phyloP scores from a whole-genome alignment of 2,113 vertebrate species.

The Felis chaus region DNA sequence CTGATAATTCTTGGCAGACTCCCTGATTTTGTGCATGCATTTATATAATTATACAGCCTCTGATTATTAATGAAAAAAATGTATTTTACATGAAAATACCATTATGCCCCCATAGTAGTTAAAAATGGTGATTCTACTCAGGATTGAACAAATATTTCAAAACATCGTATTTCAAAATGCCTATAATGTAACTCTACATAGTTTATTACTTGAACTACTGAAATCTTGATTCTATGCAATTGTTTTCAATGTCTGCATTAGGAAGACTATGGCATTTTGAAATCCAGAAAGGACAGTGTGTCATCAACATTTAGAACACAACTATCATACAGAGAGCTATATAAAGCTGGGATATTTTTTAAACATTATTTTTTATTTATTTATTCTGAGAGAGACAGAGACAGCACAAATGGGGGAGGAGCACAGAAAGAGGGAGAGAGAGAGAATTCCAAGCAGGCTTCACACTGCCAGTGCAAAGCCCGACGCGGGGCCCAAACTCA shows the following conservation, averaged over 20 bases:
- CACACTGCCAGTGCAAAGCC: too few relatives aligned
- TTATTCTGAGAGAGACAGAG: too few relatives aligned
- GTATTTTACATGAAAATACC: constrained; percentile 50
- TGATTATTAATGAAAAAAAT: constrained; percentile 56
- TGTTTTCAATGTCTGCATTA: constrained; percentile 20
- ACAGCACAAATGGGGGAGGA: too few relatives aligned
- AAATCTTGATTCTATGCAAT: constrained; percentile 12
- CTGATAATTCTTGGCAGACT: constrained; percentile 62
- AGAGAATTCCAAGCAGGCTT: too few relatives aligned
- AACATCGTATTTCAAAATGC: constrained; percentile 27
- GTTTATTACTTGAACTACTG: background rate
- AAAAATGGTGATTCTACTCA: constrained; percentile 40
- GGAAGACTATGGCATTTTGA: background rate
- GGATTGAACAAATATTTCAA: constrained; percentile 47
- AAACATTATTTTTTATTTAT: too few relatives aligned
- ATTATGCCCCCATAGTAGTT: background rate
- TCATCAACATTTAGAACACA: constrained; percentile 4
- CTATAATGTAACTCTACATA: background rate
- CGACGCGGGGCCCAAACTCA: too few relatives aligned
- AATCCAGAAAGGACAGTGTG: background rate
- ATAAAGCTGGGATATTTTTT: background rate
- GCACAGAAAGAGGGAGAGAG: too few relatives aligned
- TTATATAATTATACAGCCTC: constrained; percentile 54
- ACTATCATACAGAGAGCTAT: background rate
- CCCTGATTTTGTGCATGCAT: constrained; percentile 46